These are phyloP conservation scores for Troglohyphantes excavatus DNA, from an alignment of 2,888 invertebrate species.

Conservation along the genomic window DNA sequence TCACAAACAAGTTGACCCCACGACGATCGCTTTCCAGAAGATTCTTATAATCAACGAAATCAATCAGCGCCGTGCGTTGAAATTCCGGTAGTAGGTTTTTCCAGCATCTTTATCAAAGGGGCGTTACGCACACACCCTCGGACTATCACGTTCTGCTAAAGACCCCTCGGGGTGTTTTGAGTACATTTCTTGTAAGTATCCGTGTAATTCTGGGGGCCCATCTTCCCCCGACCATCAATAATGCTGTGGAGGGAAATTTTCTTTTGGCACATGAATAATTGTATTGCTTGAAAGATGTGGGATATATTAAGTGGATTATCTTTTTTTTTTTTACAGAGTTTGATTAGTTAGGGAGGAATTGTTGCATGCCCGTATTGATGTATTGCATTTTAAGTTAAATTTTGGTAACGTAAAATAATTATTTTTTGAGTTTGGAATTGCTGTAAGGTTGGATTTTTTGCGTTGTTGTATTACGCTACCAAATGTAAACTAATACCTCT, in stretches of 20 bases:
- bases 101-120: constrained; percentile 43
- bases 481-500: too few species aligned
- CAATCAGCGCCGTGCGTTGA: constrained; percentile 22
- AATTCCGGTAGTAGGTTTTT: constrained; percentile 14
- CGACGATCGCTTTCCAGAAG: background rate
- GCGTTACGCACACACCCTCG: constrained; percentile 38
- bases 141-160: background rate
- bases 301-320: too few species aligned
- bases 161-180: constrained; percentile 10
- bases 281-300: background rate
- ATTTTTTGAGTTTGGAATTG: too few species aligned
- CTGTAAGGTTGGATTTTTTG: too few species aligned
- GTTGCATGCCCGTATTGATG: too few species aligned
- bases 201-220: constrained; percentile 15
- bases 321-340: too few species aligned
- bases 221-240: background rate
- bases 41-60: constrained; percentile 19
- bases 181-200: background rate
- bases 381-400: too few species aligned
- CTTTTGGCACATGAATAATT: background rate
- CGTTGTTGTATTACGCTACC: too few species aligned
- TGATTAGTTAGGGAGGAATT: too few species aligned
- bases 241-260: constrained; percentile 6
- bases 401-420: too few species aligned
- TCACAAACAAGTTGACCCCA: constrained; percentile 28